A percentile compares a stretch with the other conserved stretches of the same genome.
These are phyloP conservation scores for Rachycentron canadum DNA, from an alignment of 2,797 vertebrate genomes.

Conservation along the genomic window DNA sequence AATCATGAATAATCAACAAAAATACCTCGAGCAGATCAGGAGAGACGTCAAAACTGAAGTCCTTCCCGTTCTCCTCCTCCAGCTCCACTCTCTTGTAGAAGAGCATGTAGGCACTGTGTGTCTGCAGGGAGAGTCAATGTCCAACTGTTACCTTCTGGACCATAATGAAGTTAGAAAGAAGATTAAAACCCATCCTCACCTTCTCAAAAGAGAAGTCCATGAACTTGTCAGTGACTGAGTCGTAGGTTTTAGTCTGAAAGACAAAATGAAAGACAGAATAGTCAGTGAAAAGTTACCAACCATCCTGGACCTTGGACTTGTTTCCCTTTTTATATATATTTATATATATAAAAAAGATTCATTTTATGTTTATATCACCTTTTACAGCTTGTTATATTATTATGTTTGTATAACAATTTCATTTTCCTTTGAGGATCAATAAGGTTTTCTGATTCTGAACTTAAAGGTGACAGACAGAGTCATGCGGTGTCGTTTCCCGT, in stretches of 20 bases:
- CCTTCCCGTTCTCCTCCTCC: slow-evolving; percentile 95
- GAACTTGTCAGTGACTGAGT: slow-evolving; percentile 99
- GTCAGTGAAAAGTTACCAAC: no score
- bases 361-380: no score
- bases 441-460: no score
- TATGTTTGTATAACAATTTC: no score
- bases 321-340: no score
- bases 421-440: no score
- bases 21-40: slow-evolving; percentile 90
- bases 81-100: slow-evolving; percentile 98
- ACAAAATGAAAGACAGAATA: slow-evolving; percentile 43
- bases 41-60: slow-evolving; percentile 97
- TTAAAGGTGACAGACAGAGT: rapidly evolving
- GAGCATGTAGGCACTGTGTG: slow-evolving; percentile 99
- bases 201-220: slow-evolving; percentile 99
- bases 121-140: slow-evolving; percentile 80
- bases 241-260: slow-evolving; percentile 97
- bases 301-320: no score
- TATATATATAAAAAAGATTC: no score
- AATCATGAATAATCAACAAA: no score
- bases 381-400: no score
- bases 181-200: slow-evolving; percentile 79
- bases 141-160: neutral
- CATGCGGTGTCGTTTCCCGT: neutral
- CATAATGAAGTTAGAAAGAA: neutral